These are phyloP conservation scores for Sylvilagus bachmani DNA, from an alignment of 2,113 vertebrate species.

Conservation along the genomic window DNA sequence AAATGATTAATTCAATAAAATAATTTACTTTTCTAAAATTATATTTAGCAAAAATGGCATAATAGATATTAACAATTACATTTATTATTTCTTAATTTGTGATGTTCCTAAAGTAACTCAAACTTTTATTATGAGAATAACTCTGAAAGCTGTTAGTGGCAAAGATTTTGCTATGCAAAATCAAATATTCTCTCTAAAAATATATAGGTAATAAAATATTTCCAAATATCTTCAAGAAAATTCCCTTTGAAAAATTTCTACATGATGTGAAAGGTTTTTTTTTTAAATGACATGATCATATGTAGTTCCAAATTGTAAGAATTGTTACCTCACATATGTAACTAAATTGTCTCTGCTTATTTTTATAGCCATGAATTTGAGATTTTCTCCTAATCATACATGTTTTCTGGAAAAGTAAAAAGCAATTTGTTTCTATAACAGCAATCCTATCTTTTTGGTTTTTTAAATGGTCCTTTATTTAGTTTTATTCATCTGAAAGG, in stretches of 20 bases:
- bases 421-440: background rate
- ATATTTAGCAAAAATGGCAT: background rate
- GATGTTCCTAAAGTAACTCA: background rate
- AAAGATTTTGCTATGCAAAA: background rate
- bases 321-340: background rate
- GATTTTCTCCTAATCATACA: background rate
- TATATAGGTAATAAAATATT: background rate
- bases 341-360: background rate
- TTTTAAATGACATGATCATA: constrained; percentile 21
- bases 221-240: background rate
- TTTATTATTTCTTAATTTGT: background rate
- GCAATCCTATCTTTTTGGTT: too few relatives aligned
- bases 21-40: background rate
- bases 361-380: background rate
- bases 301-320: background rate
- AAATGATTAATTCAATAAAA: background rate
- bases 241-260: background rate
- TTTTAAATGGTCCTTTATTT: too few relatives aligned
- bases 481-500: too few relatives aligned
- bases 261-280: background rate
- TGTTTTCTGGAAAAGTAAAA: background rate
- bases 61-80: background rate
- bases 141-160: background rate
- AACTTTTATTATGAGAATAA: background rate
- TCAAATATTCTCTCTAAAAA: background rate